Base-by-base conservation (phyloP, 1,140 invertebrate species). In the Oryzaephilus surinamensis region DNA sequence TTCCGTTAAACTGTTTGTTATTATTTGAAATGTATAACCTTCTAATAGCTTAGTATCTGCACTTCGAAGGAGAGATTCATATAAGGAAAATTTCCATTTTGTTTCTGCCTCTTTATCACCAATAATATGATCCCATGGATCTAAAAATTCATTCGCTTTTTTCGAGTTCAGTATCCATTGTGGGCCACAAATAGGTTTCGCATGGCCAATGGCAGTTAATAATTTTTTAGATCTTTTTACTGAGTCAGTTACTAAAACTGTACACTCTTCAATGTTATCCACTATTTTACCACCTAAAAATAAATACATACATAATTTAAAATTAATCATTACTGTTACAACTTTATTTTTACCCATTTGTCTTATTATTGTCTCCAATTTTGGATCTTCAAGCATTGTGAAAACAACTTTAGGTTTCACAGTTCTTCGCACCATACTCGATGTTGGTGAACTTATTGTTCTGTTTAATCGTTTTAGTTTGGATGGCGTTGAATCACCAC, bases 101-200 rank as follows among this genome's bases (percentile, higher is more conserved):
- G 50, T 51, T 40, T 72, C 67, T 0, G 62, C 60, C 30, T 51
- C 48, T 10, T 56, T 48, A 43, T 72, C 68, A 18, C 59, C 54
- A 6, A 71, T 48, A n/a, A 71, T 46, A 48, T 65, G 61, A 24
- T 61, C 48, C 67, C 67, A 70, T 2, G 67, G 68, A 53, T 71
- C 67, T 70, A 71, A 59, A 45, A 72, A 63, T 23, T 48, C 54
- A 7, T 58, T 58, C 3, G 47, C 49, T 40, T 69, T 63, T 7
- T 52, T 58, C 37, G 66, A 70, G 10, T 63, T 65, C 8, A 63
- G 54, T 4, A 72, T 58, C 69, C 69, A 71, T 29, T 46, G 38
- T 2, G 62, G 59, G 0, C 66, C 65, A 13, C 69, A 70, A 10
- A 72, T 64, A 1, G 70, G 69, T 48, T 58, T 60, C 18, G 64